phyloP scores from a whole-genome alignment of 2,797 vertebrate genomes.

The Microctenopoma steveboyesi region DNA sequence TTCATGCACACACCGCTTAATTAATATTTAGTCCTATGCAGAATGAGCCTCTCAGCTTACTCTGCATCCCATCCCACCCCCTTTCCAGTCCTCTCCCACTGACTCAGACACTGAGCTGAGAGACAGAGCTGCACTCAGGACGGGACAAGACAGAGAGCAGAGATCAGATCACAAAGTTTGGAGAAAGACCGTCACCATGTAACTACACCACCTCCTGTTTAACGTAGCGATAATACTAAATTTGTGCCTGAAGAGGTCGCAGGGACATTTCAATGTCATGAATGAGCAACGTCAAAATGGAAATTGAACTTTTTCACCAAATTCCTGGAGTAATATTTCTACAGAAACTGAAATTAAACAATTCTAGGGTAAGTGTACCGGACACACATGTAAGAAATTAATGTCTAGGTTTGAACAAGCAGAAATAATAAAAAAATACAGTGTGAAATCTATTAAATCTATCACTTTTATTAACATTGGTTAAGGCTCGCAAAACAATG shows the following conservation, averaged over 20 bases:
- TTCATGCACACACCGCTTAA: constrained; percentile 22
- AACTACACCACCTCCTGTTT: neutral
- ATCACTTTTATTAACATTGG: neutral
- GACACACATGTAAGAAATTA: neutral
- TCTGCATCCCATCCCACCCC: constrained; percentile 62
- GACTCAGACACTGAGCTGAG: constrained; percentile 56
- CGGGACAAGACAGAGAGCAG: constrained; percentile 34
- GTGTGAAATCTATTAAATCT: neutral
- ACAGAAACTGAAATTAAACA: constrained; percentile 36
- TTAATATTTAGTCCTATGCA: constrained; percentile 42
- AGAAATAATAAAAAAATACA: neutral
- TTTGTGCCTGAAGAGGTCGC: constrained; percentile 7
- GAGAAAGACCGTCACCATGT: constrained; percentile 14
- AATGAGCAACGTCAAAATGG: constrained; percentile 55
- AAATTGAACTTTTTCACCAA: constrained; percentile 42
- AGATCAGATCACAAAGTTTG: constrained; percentile 48
- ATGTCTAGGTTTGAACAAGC: neutral
- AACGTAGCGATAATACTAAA: neutral
- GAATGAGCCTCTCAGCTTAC: constrained; percentile 37
- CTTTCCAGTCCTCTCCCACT: constrained; percentile 40
- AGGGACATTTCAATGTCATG: constrained; percentile 9
- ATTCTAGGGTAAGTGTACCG: constrained; percentile 59
- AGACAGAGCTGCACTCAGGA: constrained; percentile 47
- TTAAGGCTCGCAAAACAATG: neutral
- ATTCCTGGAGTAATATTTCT: constrained; percentile 51